Evolutionary conservation across 1,140 invertebrate genomes (phyloP).

Genomic region (Drosophila nigromelanica): DNA sequence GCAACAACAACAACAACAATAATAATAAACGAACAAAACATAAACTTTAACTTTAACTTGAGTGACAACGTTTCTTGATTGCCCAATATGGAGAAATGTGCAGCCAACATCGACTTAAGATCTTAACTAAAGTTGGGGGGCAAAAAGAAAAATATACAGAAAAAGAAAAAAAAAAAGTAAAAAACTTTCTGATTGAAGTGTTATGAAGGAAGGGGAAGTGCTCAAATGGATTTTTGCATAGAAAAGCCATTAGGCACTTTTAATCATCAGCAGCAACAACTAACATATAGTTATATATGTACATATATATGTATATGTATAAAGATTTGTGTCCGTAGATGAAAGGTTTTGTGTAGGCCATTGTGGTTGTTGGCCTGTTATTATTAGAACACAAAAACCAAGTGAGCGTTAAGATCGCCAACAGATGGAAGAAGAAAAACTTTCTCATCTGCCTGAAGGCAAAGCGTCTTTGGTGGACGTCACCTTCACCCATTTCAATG

Average conservation of each 20-base stretch:
- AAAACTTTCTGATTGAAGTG: constrained; percentile 77
- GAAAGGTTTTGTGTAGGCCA: constrained; percentile 40
- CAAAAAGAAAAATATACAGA: background rate
- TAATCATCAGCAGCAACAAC: constrained; percentile 58
- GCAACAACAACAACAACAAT: constrained; percentile 49
- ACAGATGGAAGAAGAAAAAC: constrained; percentile 55
- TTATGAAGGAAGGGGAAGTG: constrained; percentile 53
- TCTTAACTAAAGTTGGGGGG: constrained; percentile 5
- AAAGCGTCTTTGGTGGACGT: constrained; percentile 46
- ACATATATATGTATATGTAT: background rate
- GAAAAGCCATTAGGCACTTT: constrained; percentile 71
- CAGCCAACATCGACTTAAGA: constrained; percentile 15
- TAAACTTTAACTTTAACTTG: constrained; percentile 44
- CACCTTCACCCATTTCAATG: constrained; percentile 76
- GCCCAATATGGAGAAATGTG: constrained; percentile 66
- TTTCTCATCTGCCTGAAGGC: constrained; percentile 63
- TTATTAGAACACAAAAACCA: constrained; percentile 80
- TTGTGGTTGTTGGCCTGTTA: constrained; percentile 46
- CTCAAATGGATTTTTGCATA: constrained; percentile 69
- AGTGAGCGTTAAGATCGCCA: constrained; percentile 78
- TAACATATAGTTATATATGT: background rate
- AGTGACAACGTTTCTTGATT: constrained; percentile 38
- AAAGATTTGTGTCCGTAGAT: background rate
- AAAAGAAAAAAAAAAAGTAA: background rate
- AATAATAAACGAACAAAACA: constrained; percentile 26